These are phyloP conservation scores for Cartodere bifasciata DNA, from an alignment of 2,888 invertebrate genomes.

Conservation along the genomic window DNA sequence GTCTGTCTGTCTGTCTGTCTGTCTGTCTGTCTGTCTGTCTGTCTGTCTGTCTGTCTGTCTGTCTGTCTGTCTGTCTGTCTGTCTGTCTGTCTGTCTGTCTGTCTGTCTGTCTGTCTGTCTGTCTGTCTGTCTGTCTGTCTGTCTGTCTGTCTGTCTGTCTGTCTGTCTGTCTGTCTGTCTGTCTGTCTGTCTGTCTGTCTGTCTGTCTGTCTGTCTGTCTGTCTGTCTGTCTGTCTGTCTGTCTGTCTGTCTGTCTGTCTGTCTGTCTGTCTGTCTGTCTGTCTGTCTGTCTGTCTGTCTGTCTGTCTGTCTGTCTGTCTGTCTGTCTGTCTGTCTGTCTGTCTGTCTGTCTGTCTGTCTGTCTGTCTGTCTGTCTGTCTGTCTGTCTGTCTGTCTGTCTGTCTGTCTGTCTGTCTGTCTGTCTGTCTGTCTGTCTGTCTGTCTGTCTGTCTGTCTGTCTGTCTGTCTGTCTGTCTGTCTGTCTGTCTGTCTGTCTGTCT, in stretches of 20 bases:
- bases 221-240: constrained; percentile 2
- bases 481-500: constrained; percentile 2
- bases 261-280: constrained; percentile 8
- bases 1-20: constrained; percentile 1
- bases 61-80: constrained; percentile 1
- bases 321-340: constrained; percentile 6
- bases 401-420: constrained; percentile 2
- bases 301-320: constrained; percentile 7
- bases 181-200: constrained; percentile 1
- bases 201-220: constrained; percentile 1
- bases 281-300: constrained; percentile 8
- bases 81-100: constrained; percentile 1
- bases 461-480: constrained; percentile 2
- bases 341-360: constrained; percentile 2
- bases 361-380: constrained; percentile 2
- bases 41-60: constrained; percentile 1
- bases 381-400: constrained; percentile 2
- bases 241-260: constrained; percentile 8
- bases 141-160: constrained; percentile 1
- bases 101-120: constrained; percentile 1
- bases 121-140: constrained; percentile 1
- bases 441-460: constrained; percentile 2
- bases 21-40: constrained; percentile 1
- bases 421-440: constrained; percentile 2
- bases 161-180: constrained; percentile 1